Percentiles rank a stretch among this genome's conserved stretches.
phyloP scores from a whole-genome alignment of 1,140 invertebrate genomes.

The Callitettix versicolor region DNA sequence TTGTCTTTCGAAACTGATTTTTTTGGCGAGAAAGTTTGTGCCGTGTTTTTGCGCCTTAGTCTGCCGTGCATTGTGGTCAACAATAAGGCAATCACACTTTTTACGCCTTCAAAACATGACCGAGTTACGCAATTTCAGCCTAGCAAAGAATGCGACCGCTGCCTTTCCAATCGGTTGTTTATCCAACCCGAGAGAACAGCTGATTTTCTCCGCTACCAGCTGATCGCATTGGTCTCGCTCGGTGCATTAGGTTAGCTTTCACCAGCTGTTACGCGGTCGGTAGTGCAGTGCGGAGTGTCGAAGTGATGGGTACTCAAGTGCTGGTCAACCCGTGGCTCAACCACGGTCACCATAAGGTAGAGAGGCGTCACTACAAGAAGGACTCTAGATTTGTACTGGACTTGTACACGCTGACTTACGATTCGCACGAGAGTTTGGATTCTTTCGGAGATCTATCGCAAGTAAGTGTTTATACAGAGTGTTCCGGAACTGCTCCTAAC shows the following conservation, averaged over 20 bases:
- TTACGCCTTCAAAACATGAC: too few relatives aligned
- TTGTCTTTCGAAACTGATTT: too few relatives aligned
- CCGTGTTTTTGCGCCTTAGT: too few relatives aligned
- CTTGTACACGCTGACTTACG: slow-evolving; percentile 73
- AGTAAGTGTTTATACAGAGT: too few relatives aligned
- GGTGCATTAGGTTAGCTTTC: background rate
- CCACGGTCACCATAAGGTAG: background rate
- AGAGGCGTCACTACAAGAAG: slow-evolving; percentile 66
- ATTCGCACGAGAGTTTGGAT: slow-evolving; percentile 61
- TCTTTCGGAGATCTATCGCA: slow-evolving; percentile 29
- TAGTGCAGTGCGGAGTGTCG: background rate
- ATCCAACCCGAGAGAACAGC: background rate
- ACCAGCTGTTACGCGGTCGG: background rate
- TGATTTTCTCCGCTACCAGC: background rate
- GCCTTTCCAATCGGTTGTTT: too few relatives aligned
- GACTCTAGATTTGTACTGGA: slow-evolving; percentile 70
- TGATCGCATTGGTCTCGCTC: background rate
- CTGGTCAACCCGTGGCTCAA: slow-evolving; percentile 22
- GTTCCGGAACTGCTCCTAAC: too few relatives aligned
- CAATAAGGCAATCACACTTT: too few relatives aligned
- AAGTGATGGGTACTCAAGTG: slow-evolving; percentile 22
- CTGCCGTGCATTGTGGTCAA: too few relatives aligned
- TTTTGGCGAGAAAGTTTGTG: too few relatives aligned
- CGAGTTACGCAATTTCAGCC: too few relatives aligned
- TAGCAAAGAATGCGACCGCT: too few relatives aligned